phyloP scores from a whole-genome alignment of 2,888 invertebrate genomes.

The Polydesmus complanatus region DNA sequence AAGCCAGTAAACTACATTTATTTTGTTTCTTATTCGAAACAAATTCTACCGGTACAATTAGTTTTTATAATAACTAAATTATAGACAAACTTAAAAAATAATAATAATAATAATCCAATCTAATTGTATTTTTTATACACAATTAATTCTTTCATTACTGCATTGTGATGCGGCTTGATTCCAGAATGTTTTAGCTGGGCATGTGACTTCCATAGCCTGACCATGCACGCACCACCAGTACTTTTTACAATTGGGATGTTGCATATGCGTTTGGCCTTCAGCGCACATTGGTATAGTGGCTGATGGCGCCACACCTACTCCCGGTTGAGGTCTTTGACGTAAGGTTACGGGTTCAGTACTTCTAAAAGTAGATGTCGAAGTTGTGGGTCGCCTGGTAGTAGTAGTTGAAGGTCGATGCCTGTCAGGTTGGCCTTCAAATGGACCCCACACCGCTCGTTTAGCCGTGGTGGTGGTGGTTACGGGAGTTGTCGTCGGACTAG shows the following conservation, averaged over 20 bases:
- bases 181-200: constrained; percentile 32
- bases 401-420: neutral
- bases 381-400: neutral
- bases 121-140: too few relatives aligned
- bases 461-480: constrained; percentile 43
- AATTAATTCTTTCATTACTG: neutral
- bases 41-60: too few relatives aligned
- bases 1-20: too few relatives aligned
- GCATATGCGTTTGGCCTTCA: constrained; percentile 18
- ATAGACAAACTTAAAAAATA: too few relatives aligned
- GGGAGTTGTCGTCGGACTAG: constrained; percentile 10
- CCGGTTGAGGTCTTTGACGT: constrained; percentile 6
- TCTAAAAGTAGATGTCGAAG: neutral
- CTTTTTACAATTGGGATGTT: constrained; percentile 19
- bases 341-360: neutral
- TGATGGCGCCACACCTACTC: constrained; percentile 15
- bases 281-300: constrained; percentile 6
- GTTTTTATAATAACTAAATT: too few relatives aligned
- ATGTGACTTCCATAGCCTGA: constrained; percentile 54
- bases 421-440: constrained; percentile 12
- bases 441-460: constrained; percentile 40
- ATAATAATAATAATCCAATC: too few relatives aligned
- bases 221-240: constrained; percentile 77
- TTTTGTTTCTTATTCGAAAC: too few relatives aligned
- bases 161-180: neutral